Percentiles rank a stretch among this genome's conserved stretches.
Evolutionary conservation across 2,888 invertebrate species (phyloP).

Genomic region (Lamproptera curius): DNA sequence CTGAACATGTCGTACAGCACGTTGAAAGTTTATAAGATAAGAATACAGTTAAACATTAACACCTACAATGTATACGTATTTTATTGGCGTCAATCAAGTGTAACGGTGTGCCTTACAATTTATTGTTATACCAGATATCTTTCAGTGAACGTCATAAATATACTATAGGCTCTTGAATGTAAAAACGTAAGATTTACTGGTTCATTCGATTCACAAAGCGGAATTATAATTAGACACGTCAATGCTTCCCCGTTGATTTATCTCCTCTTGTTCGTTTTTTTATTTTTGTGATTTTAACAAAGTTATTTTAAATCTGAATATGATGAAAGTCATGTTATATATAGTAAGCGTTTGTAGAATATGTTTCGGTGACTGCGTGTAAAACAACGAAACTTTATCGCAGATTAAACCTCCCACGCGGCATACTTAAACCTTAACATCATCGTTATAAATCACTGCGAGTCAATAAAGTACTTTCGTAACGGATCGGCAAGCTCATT

Average conservation of each 20-base stretch:
- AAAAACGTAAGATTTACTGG: slow-evolving; percentile 2
- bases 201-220: neutral
- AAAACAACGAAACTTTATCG: slow-evolving; percentile 1
- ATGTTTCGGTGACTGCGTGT: neutral
- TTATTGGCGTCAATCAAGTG: slow-evolving; percentile 20
- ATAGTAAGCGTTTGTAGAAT: too few relatives aligned
- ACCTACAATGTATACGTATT: slow-evolving; percentile 5
- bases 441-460: slow-evolving; percentile 1
- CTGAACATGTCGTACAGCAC: neutral
- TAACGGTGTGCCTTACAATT: slow-evolving; percentile 29
- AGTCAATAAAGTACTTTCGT: slow-evolving; percentile 3
- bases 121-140: slow-evolving; percentile 24
- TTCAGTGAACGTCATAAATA: slow-evolving; percentile 16
- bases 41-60: slow-evolving; percentile 8
- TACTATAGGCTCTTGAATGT: slow-evolving; percentile 3
- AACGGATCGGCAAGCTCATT: neutral
- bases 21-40: slow-evolving; percentile 1
- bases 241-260: neutral
- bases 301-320: too few relatives aligned
- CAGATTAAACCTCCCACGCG: slow-evolving; percentile 2
- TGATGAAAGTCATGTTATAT: too few relatives aligned
- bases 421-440: slow-evolving; percentile 4
- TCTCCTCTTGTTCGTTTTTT: neutral
- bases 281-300: neutral
- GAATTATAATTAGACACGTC: neutral